Conservation (phyloP, 2,113 vertebrate genomes). For the Mola mola region DNA sequence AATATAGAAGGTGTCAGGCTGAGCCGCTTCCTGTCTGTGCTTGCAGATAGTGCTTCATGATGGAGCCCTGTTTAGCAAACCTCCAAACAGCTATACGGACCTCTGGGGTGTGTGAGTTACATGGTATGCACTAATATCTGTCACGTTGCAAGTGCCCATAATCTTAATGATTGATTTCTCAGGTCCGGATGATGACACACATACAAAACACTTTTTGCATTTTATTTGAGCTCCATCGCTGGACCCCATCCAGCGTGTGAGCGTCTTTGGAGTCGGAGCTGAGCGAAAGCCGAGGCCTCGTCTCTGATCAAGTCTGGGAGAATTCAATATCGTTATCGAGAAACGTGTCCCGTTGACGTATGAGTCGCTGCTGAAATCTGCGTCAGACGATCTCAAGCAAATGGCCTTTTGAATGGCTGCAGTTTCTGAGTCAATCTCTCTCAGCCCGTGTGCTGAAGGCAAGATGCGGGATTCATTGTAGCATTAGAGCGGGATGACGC, state of each 20-base stretch:
- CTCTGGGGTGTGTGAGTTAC: background rate
- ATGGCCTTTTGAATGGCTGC: conserved; percentile 59
- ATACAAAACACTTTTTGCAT: conserved; percentile 14
- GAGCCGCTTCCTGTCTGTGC: conserved; percentile 56
- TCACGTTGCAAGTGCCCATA: too few relatives aligned
- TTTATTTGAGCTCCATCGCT: conserved; percentile 4
- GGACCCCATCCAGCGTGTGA: conserved; percentile 37
- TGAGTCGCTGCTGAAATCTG: conserved; percentile 52
- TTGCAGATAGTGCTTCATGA: conserved; percentile 74
- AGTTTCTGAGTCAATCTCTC: conserved; percentile 39
- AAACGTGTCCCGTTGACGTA: conserved; percentile 60
- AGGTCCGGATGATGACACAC: conserved; percentile 22
- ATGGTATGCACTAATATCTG: background rate
- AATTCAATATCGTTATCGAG: conserved; percentile 65
- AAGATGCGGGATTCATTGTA: too few relatives aligned
- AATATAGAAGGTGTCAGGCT: conserved; percentile 34
- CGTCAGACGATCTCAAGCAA: conserved; percentile 50
- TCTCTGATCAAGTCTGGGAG: conserved; percentile 52
- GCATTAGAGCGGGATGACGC: too few relatives aligned
- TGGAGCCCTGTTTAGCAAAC: conserved; percentile 53
- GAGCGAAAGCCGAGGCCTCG: conserved; percentile 33
- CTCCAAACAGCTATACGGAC: conserved; percentile 47
- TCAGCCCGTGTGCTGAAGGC: background rate
- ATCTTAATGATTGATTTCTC: too few relatives aligned
- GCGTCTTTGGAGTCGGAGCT: conserved; percentile 25